Base-by-base conservation (phyloP, 2,888 invertebrate species). In the Seladonia tumulorum region DNA sequence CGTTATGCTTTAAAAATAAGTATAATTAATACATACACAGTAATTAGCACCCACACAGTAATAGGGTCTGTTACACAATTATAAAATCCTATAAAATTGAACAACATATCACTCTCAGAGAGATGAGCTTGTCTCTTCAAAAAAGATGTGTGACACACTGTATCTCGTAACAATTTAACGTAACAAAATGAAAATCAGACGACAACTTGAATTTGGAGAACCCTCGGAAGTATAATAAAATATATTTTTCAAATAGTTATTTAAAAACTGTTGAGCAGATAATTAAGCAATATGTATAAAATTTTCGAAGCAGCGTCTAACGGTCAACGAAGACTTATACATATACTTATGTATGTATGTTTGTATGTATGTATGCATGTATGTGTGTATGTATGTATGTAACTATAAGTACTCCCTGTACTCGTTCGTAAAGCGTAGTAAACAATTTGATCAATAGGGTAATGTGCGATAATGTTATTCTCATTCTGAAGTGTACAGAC, bases 401-500 rank as follows among this genome's bases (percentile, higher is more conserved):
- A 85, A 76, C 83, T 87, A 90, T 85, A 90, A 90, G 83, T 86
- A 87, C 85, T 78, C 82, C 74, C 75, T 87, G 82, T 87, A 85
- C 75, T 75, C 72, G 39, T 79, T 63, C 76, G 57, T 85, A 79
- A 76, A 57, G 79, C 70, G 70, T 88, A 76, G 76, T 16, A 29
- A 71, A 63, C 66, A 75, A 45, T 76, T 72, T 86, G 77, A 86
- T 63, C 72, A 22, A 73, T 77, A 77, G 66, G 25, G 60, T 72
- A 74, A 79, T 60, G 53, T 73, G 66, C 49, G 72, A 78, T 75
- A 76, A 66, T 45, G 73, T 68, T 83, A 80, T 78, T 85, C 82
- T 75, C 78, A 86, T 80, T 80, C 75, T 70, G 22, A 70, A 63
- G 29, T 76, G 74, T 79, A 79, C 73, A 75, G 79, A 79, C 74